phyloP scores from a whole-genome alignment of 1,140 invertebrate genomes.

The Tetragnatha versicolor region DNA sequence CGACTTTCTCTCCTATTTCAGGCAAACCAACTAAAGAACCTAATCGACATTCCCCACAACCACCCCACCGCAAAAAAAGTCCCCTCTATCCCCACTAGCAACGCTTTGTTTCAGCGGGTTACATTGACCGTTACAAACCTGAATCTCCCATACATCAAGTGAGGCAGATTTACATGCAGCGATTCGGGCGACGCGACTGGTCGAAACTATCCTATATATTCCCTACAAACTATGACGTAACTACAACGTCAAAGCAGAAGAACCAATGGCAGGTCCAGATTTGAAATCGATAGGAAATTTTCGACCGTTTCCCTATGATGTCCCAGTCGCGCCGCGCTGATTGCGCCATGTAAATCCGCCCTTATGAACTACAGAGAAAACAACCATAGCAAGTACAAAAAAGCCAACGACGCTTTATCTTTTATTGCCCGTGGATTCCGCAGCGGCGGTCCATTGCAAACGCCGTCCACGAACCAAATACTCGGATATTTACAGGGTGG shows the following conservation, averaged over 20 bases:
- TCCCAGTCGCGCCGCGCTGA: neutral
- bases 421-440: slow-evolving; percentile 36
- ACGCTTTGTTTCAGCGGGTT: neutral
- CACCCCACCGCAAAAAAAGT: no score
- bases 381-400: neutral
- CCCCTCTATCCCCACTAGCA: no score
- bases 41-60: no score
- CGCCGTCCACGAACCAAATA: slow-evolving; percentile 25
- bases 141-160: neutral
- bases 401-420: neutral
- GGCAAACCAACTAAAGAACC: no score
- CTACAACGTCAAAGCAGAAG: no score
- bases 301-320: neutral
- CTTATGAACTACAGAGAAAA: neutral
- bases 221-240: no score
- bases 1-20: no score
- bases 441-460: slow-evolving; percentile 40
- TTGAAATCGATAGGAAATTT: no score
- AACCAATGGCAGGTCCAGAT: no score
- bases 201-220: no score
- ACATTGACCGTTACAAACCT: slow-evolving; percentile 35
- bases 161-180: no score
- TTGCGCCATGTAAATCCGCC: neutral
- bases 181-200: no score
- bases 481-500: neutral